Conservation (phyloP, 2,888 invertebrate species). For the Tetramorium bicarinatum region DNA sequence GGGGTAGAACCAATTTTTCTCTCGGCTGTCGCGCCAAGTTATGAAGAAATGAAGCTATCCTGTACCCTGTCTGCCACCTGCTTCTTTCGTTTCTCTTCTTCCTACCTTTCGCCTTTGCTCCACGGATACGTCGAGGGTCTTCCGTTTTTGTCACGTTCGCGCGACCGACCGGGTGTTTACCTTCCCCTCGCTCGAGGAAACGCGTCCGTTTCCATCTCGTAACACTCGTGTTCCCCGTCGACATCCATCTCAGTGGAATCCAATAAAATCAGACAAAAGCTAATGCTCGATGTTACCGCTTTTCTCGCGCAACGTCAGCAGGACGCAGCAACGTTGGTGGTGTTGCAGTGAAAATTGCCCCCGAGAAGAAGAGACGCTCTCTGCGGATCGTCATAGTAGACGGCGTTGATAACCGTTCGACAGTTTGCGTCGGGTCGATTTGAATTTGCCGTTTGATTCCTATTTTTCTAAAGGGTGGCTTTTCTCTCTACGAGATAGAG, state of each 20-base stretch:
- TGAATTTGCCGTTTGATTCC: conserved; percentile 37
- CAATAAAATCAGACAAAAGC: conserved; percentile 66
- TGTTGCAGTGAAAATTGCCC: conserved; percentile 21
- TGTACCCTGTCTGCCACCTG: conserved; percentile 64
- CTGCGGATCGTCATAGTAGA: not conserved
- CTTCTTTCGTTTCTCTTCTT: conserved; percentile 62
- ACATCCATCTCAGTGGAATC: conserved; percentile 57
- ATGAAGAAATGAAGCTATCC: conserved; percentile 81
- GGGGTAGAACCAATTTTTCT: conserved; percentile 84
- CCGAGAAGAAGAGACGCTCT: not conserved
- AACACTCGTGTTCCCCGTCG: conserved; percentile 42
- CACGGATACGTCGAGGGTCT: conserved; percentile 65
- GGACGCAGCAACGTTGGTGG: conserved; percentile 1
- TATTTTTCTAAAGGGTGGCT: not conserved
- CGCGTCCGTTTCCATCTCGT: conserved; percentile 42
- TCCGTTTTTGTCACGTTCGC: conserved; percentile 63
- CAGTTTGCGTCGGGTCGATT: conserved; percentile 51
- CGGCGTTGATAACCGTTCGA: conserved; percentile 21
- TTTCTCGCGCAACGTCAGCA: conserved; percentile 38
- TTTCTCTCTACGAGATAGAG: not conserved
- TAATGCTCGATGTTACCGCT: conserved; percentile 54
- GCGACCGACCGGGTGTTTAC: conserved; percentile 52
- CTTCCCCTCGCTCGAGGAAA: conserved; percentile 9
- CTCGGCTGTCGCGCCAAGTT: conserved; percentile 83
- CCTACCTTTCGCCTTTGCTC: conserved; percentile 34